phyloP scores from a whole-genome alignment of 1,140 invertebrate genomes.

The Meloidogyne floridensis region DNA sequence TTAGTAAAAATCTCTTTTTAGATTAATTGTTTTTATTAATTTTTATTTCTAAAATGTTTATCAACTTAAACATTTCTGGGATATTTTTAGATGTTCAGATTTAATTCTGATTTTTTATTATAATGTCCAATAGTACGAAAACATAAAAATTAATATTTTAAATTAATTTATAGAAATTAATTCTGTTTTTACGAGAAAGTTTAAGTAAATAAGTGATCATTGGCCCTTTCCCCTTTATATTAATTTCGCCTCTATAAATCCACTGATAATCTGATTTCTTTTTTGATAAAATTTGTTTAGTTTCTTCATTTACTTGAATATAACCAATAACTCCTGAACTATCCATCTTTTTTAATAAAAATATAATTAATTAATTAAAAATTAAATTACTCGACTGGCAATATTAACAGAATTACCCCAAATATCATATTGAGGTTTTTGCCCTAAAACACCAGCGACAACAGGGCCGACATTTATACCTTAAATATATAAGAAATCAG shows the following conservation, averaged over 20 bases:
- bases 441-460: slow-evolving; percentile 90
- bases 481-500: slow-evolving; percentile 65
- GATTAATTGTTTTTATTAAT: too few relatives aligned
- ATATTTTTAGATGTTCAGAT: too few relatives aligned
- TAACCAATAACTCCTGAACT: slow-evolving; percentile 35
- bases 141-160: too few relatives aligned
- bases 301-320: slow-evolving; percentile 43
- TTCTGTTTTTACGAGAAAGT: slow-evolving; percentile 8
- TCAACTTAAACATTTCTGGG: too few relatives aligned
- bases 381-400: slow-evolving; percentile 84
- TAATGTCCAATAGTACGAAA: too few relatives aligned
- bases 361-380: not conserved
- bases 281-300: slow-evolving; percentile 29
- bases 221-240: slow-evolving; percentile 41
- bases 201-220: slow-evolving; percentile 46
- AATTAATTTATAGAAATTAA: too few relatives aligned
- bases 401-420: slow-evolving; percentile 98
- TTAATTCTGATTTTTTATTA: too few relatives aligned
- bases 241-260: slow-evolving; percentile 38
- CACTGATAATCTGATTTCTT: slow-evolving; percentile 30
- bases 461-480: slow-evolving; percentile 91
- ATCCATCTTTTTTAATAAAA: slow-evolving; percentile 26
- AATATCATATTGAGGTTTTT: slow-evolving; percentile 96
- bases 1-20: too few relatives aligned
- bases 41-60: too few relatives aligned